Base-by-base conservation (phyloP, 1,140 invertebrate genomes). In the Pseudobourletiella spinata region DNA sequence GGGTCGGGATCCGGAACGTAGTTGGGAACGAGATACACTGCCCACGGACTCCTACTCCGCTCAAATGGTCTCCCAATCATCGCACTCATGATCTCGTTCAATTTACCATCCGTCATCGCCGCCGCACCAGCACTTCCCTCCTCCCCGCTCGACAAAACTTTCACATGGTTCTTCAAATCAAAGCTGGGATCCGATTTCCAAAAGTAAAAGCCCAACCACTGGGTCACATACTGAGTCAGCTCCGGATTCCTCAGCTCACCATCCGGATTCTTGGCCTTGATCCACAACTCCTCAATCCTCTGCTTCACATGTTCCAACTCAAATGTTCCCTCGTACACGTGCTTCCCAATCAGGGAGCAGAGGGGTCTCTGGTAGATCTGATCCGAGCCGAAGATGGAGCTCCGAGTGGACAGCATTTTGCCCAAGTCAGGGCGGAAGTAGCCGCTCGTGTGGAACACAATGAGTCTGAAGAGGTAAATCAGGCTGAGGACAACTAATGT, bases 131-230 rank as follows among this genome's bases (percentile, higher is more conserved):
- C 46, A 39, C 35, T 39, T 39, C 11, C 6, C 14, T 51, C 3
- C 24, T 43, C 30, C 15, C 15, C 43, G 32, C 22, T 46, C 26
- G 15, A 32, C 32, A 52, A 8, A 3, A 52, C 11, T 8, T 29
- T 63, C 20, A 64, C 56, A 42, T 64, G 62, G 16, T 64, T 48
- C 1, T 64, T 29, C 15, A 64, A 26, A 24, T 30, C 30, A 29
- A 64, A 64, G 55, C 52, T 26, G 18, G 28, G 25, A 59, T 59
- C 62, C 16, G 25, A 18, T 22, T 64, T 64, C 56, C 56, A 64
- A 59, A 64, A 64, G 3, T 32, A 35, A 22, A 55, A 55, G 6
- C 52, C 52, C 32, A 55, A 18, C 26, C 30, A 55, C 11, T 11
- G 3, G 4, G 52, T 55, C 26, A 55, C 52, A 35, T 24, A 3